Base-by-base conservation (phyloP, 2,113 vertebrate genomes). In the Erythrocercus mccallii region DNA sequence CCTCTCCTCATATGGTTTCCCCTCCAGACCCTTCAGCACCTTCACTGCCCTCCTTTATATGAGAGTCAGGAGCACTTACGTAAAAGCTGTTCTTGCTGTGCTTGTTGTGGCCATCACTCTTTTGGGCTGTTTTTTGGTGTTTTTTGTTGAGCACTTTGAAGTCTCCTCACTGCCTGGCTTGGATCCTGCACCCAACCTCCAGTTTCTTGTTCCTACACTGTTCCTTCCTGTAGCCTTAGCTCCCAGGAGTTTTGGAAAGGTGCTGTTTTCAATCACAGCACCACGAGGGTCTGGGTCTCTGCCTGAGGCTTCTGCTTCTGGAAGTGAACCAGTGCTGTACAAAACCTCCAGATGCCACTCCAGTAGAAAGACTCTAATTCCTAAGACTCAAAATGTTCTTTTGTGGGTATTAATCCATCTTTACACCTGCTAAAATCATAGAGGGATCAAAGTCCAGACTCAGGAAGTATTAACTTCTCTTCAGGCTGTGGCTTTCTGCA, bases 81-180 rank as follows among this genome's bases (percentile, higher is more conserved):
- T 31, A 7, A 64, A 70, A 79, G 13, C 47, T 37, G 4, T 14
- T 28, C 72, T n/a, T 30, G 37, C 17, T 33, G 28, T 53, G 51
- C 25, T 72, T 3, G 0, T 42, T n/a, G 60, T 38, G 44, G 22
- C 22, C 62, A 17, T 37, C 4, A 0, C 61, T 72, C 38, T 22
- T 54, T 21, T 9, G 42, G 30, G 18, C 47, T 77, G 18, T 35
- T 5, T 25, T 7, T 25, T 51, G 42, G 0, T 3, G 6, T 19
- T 45, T 70, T 54, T 37, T 4, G 0, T n/a, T 50, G 13, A 2
- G 33, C 3, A 51, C 0, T 57, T 84, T 31, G 25, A 37, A 16
- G 20, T 70, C 54, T 82, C 62, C 38, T 81, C 44, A 10, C 33
- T 79, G 8, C n/a, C 44, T 60, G 50, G 8, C 42, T 88, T 53